Evolutionary conservation across 2,888 invertebrate genomes (phyloP).

Genomic region (Parasteatoda lunata): DNA sequence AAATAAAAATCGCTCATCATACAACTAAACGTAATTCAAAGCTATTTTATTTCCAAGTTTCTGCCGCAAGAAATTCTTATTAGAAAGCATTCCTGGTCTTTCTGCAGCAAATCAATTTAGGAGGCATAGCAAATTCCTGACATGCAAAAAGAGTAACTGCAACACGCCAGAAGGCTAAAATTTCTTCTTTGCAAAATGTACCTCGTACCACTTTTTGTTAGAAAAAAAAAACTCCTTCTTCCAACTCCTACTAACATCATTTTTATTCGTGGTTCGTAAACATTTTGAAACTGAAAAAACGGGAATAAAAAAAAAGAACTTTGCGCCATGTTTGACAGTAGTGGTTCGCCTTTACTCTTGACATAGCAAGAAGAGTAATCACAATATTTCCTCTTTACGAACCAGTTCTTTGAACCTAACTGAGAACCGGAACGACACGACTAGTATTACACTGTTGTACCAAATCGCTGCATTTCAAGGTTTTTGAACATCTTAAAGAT

Average conservation of each 20-base stretch:
- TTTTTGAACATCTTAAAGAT: neutral
- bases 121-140: conserved; percentile 44
- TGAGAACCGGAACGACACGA: conserved; percentile 8
- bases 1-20: conserved; percentile 10
- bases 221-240: neutral
- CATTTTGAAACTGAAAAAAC: conserved; percentile 30
- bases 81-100: conserved; percentile 34
- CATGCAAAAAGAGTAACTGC: conserved; percentile 37
- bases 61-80: conserved; percentile 38
- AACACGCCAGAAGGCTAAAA: conserved; percentile 19
- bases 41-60: conserved; percentile 29
- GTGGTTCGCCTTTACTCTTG: neutral
- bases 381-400: conserved; percentile 23
- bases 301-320: neutral
- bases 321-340: conserved; percentile 21
- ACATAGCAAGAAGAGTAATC: conserved; percentile 26
- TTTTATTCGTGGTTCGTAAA: conserved; percentile 35
- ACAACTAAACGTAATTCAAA: conserved; percentile 32
- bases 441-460: conserved; percentile 24
- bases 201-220: conserved; percentile 27
- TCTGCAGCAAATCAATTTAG: conserved; percentile 45
- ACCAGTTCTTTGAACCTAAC: conserved; percentile 13
- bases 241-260: conserved; percentile 16
- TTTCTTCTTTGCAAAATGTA: conserved; percentile 35
- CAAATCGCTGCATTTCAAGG: conserved; percentile 20